These are phyloP conservation scores for Drosophila varians DNA, from an alignment of 1,140 invertebrate genomes.

Conservation along the genomic window DNA sequence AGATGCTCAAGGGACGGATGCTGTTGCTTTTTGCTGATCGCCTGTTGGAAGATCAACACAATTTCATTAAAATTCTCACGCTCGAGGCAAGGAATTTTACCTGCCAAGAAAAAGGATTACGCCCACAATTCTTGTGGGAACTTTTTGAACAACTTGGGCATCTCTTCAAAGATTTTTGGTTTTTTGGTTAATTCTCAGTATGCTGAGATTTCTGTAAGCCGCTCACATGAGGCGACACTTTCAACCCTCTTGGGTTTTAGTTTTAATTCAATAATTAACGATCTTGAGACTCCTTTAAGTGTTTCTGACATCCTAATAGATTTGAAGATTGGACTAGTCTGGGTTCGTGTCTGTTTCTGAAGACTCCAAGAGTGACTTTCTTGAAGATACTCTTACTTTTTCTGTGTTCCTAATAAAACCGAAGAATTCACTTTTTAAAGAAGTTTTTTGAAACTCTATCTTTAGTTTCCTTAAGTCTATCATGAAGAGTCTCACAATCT, in stretches of 20 bases:
- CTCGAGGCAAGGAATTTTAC: conserved; percentile 44
- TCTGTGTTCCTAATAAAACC: not conserved
- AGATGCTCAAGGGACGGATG: conserved; percentile 30
- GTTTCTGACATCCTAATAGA: not conserved
- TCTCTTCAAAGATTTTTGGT: not conserved
- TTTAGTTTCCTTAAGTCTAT: not conserved
- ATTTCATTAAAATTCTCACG: conserved; percentile 55
- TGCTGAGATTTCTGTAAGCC: conserved; percentile 42
- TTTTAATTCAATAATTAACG: not conserved
- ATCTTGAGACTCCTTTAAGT: not conserved
- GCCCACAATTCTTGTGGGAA: conserved; percentile 38
- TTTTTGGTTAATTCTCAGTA: not conserved
- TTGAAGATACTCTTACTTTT: not conserved
- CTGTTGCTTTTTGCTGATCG: conserved; percentile 38
- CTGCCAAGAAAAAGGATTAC: conserved; percentile 53
- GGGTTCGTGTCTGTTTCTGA: not conserved
- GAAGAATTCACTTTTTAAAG: not conserved
- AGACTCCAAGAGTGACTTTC: not conserved
- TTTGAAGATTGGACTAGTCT: not conserved
- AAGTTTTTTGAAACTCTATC: not conserved
- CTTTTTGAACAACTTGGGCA: not conserved
- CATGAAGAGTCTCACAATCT: not conserved
- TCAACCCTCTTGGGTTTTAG: conserved; percentile 44
- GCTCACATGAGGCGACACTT: conserved; percentile 35
- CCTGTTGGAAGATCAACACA: conserved; percentile 55